Evolutionary conservation across 2,797 vertebrate genomes (phyloP), one percentile per base, ranked within the genome.

Genomic region (Acrocephalus scirpaceus): DNA sequence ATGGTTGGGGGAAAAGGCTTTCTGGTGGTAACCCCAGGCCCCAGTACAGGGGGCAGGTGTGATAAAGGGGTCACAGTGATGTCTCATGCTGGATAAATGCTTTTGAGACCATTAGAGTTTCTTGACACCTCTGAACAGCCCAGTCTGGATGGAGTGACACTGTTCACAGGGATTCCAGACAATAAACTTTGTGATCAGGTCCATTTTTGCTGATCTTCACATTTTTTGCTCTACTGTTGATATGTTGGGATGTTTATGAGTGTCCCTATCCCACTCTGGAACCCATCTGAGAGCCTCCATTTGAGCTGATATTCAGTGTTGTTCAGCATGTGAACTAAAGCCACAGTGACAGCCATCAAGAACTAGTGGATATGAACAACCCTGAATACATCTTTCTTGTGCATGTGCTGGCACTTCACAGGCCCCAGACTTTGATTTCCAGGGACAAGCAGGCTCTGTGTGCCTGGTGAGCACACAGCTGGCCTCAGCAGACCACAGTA

Each of bases 11-110:
- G 1, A 54, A 82, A 82, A 38, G 26, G 12, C 4, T 11, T 79
- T 76, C 44, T 62, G 36, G 16, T 34, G 21, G 17, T 15, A 82
- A 29, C 1, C 2, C 4, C 19, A 75, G 30, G 2, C 4, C 14
- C 5, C 0, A 1, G 19, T 54, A 25, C 8, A 62, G 47, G 22
- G 6, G 8, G 1, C 7, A 66, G 44, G 18, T 19, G 30, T 83
- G 53, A 29, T 16, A 50, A 78, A 58, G 14, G 34, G 14, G 40
- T 72, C 2, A 2, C 38, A 54, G 30, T n/a, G 30, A 14, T 64
- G 13, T 18, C 36, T 94, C 11, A n/a, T 64, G 17, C 5, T 57
- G 34, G 15, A 27, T 21, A 64, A 38, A 5, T 60, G 34, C 6
- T 45, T 77, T 29, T 42, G 21, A 81, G 50, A 69, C 25, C 2